Conservation (phyloP, 2,888 invertebrate genomes). For the Chrysotoxum bicinctum region DNA sequence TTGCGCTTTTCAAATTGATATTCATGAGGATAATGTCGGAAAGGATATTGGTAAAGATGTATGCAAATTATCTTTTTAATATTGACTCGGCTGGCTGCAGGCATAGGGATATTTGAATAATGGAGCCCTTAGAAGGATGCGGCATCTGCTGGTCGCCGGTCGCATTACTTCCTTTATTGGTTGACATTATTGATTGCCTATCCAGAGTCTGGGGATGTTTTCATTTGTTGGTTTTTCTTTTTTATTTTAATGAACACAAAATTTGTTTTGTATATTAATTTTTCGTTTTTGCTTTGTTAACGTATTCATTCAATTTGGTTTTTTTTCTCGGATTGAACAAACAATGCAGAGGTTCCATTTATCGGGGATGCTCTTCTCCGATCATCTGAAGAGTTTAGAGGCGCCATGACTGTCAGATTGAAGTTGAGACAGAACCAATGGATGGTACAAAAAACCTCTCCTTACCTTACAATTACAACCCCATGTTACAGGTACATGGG, state of each 20-base stretch:
- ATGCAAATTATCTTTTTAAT: slow-evolving; percentile 28
- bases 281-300: neutral
- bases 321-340: too few relatives aligned
- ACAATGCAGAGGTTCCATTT: too few relatives aligned
- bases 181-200: slow-evolving; percentile 6
- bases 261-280: neutral
- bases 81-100: slow-evolving; percentile 4
- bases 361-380: too few relatives aligned
- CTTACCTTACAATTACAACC: too few relatives aligned
- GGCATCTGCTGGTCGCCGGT: slow-evolving; percentile 26
- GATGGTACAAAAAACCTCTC: too few relatives aligned
- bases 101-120: slow-evolving; percentile 31
- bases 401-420: too few relatives aligned
- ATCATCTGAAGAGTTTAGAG: too few relatives aligned
- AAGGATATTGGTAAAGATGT: slow-evolving; percentile 21
- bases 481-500: too few relatives aligned
- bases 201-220: neutral
- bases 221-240: neutral
- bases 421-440: too few relatives aligned
- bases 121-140: slow-evolving; percentile 26
- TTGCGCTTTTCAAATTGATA: slow-evolving; percentile 65
- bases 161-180: neutral
- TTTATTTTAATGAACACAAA: neutral
- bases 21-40: slow-evolving; percentile 63
- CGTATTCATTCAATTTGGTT: neutral